A percentile compares a stretch with the other conserved stretches of the same genome.
Evolutionary conservation across 2,888 invertebrate genomes (phyloP).

Genomic region (Oegoconia quadripuncta): DNA sequence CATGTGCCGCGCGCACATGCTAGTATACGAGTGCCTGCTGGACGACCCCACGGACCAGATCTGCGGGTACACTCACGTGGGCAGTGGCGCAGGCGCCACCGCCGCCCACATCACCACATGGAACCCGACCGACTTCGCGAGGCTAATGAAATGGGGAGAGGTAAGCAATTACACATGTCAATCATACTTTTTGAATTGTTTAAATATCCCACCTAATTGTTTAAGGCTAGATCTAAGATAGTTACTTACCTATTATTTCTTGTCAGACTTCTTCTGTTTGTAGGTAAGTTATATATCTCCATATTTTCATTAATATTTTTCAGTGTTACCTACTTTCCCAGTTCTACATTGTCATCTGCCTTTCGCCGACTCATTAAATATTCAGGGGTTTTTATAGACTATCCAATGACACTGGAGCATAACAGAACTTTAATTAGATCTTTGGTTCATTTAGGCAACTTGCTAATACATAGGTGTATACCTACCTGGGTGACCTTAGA

Average conservation of each 20-base stretch:
- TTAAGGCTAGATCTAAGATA: not conserved
- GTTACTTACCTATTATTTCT: not conserved
- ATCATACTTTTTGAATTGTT: conserved; percentile 1
- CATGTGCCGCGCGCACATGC: conserved; percentile 83
- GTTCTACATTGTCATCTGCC: too few species aligned
- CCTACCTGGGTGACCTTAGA: too few species aligned
- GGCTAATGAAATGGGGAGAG: conserved; percentile 87
- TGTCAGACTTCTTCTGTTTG: not conserved
- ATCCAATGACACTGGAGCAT: too few species aligned
- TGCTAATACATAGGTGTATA: too few species aligned
- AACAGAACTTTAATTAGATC: too few species aligned
- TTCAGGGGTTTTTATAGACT: too few species aligned
- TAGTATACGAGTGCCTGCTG: conserved; percentile 87
- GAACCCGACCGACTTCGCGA: conserved; percentile 85
- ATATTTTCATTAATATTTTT: not conserved
- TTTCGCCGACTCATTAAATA: too few species aligned
- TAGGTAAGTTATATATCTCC: not conserved
- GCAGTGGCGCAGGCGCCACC: conserved; percentile 81
- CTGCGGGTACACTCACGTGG: conserved; percentile 86
- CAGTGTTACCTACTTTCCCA: too few species aligned
- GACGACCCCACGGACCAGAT: conserved; percentile 88
- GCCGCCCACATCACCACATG: conserved; percentile 84
- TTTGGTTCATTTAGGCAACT: too few species aligned
- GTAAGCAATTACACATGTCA: conserved; percentile 46
- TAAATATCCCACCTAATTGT: not conserved